These are phyloP conservation scores for Sphecodes monilicornis DNA, from an alignment of 2,888 invertebrate species.

Conservation along the genomic window DNA sequence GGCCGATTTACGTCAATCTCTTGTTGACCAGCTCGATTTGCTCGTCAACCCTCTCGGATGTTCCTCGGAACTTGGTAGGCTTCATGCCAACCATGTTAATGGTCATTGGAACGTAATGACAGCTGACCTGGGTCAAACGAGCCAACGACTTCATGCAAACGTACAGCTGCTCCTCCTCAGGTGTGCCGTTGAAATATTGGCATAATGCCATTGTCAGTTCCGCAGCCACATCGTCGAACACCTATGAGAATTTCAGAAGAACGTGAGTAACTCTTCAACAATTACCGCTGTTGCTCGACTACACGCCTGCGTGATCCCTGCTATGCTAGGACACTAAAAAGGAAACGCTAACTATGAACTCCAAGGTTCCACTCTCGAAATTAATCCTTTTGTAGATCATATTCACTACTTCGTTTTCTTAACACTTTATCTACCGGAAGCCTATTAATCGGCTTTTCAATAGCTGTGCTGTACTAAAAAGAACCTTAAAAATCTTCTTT, in stretches of 20 bases:
- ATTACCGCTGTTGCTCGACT: background rate
- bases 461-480: too few species aligned
- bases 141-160: constrained; percentile 92
- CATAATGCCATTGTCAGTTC: constrained; percentile 96
- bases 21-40: constrained; percentile 91
- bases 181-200: constrained; percentile 93
- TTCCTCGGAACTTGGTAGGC: constrained; percentile 92
- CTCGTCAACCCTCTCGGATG: constrained; percentile 92
- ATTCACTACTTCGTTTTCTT: too few species aligned
- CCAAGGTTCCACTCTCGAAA: too few species aligned
- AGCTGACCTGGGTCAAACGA: constrained; percentile 90
- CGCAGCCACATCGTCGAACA: constrained; percentile 97
- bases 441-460: too few species aligned
- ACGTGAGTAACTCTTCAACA: background rate
- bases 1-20: constrained; percentile 85
- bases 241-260: constrained; percentile 86
- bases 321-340: background rate
- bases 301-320: background rate
- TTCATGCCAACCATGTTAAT: constrained; percentile 96
- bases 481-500: too few species aligned
- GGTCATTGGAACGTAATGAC: constrained; percentile 94
- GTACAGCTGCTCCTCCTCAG: constrained; percentile 92
- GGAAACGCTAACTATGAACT: too few species aligned
- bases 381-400: too few species aligned
- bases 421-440: too few species aligned